phyloP scores from a whole-genome alignment of 1,140 invertebrate genomes.

The Dreissena polymorpha region DNA sequence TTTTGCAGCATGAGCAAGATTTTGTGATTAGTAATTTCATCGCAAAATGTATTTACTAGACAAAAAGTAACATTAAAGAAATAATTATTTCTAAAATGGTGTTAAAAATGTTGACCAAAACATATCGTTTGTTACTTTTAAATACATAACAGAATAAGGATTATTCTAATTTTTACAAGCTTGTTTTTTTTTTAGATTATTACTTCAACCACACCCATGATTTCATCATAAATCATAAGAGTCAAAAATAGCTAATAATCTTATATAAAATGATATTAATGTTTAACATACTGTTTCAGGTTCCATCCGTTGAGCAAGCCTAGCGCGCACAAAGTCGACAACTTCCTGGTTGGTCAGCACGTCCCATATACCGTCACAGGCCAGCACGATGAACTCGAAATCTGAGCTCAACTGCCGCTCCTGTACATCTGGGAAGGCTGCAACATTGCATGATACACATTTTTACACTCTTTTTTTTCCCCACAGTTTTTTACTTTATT shows the following conservation, averaged over 20 bases:
- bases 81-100: no score
- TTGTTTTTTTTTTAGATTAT: background rate
- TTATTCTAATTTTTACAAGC: background rate
- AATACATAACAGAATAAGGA: background rate
- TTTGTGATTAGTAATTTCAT: no score
- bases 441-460: background rate
- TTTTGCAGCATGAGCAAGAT: no score
- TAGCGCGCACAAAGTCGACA: constrained; percentile 91
- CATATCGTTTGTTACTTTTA: background rate
- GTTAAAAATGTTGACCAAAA: constrained; percentile 22
- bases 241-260: no score
- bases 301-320: constrained; percentile 89
- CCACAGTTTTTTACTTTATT: no score
- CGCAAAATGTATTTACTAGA: no score
- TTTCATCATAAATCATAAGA: no score
- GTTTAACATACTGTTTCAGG: constrained; percentile 87
- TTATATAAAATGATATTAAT: background rate
- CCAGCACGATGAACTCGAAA: constrained; percentile 97
- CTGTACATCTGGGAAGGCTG: constrained; percentile 96
- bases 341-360: constrained; percentile 97
- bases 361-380: constrained; percentile 99
- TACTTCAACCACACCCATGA: no score
- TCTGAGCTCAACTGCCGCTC: constrained; percentile 90
- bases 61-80: no score
- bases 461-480: no score